Evolutionary conservation across 2,113 vertebrate genomes (phyloP), one percentile per base, ranked within the genome.

Genomic region (Pelobates fuscus): DNA sequence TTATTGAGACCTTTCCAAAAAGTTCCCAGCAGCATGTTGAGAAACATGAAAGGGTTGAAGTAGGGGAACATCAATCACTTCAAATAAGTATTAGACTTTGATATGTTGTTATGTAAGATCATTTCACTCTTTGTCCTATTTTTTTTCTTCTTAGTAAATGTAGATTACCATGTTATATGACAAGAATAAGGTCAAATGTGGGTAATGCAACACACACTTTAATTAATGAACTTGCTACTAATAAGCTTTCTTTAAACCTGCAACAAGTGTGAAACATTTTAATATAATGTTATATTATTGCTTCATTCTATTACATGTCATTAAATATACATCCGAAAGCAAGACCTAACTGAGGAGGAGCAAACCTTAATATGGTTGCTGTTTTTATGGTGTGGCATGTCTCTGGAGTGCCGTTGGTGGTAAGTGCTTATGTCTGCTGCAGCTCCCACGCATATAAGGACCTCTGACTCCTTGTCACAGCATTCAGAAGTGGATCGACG

Each of bases 141-240:
- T 86, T 88, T n/a, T 77, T 83, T 85, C 78, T 81, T 62, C 78
- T 89, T 86, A 90, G 81, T 81, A 65, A 82, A 70, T 76, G 81
- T 70, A 70, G 32, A 71, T 73, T 82, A 84, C 81, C 54, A 78
- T 79, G 60, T 84, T 79, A 78, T 80, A 85, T 85, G 80, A 78
- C 65, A 83, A 66, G 65, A 82, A 82, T 84, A 83, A 82, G 86
- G 86, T 80, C 67, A 78, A 17, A 26, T 5, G 12, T 66, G 78
- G 79, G 85, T 71, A 79, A 67, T 81, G 77, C 57, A 49, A 66
- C 81, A 61, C 73, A 32, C 79, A 81, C 21, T 81, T 66, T 55
- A 83, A 89, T 81, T 82, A 86, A 90, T 80, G 70, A 79, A 8
- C 41, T 77, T 82, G 32, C 58, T 80, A 49, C 82, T 87, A 86